phyloP scores from a whole-genome alignment of 1,140 invertebrate species.

The Pentalonia nigronervosa region DNA sequence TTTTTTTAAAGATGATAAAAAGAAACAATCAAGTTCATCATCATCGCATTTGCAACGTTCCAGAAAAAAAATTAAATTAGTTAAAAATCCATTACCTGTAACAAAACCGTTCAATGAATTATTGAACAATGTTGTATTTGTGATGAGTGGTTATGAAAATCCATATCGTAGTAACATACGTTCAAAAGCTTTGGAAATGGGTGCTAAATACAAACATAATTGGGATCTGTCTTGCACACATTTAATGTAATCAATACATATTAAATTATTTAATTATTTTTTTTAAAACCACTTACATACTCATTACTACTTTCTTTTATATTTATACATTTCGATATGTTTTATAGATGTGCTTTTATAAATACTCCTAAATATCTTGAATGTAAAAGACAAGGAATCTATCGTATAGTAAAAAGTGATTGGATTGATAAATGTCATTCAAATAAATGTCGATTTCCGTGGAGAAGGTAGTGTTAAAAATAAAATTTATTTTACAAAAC shows the following conservation, averaged over 20 bases:
- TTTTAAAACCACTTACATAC: background rate
- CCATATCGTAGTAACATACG: conserved; percentile 76
- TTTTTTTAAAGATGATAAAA: background rate
- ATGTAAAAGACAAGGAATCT: conserved; percentile 70
- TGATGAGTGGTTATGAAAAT: conserved; percentile 87
- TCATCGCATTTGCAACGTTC: background rate
- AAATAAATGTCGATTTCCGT: conserved; percentile 73
- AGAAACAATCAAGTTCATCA: background rate
- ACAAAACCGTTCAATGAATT: conserved; percentile 69
- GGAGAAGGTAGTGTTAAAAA: conserved; percentile 68
- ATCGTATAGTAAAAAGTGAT: conserved; percentile 73
- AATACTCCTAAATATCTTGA: conserved; percentile 88
- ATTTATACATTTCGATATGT: conserved; percentile 36
- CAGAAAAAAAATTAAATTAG: conserved; percentile 56
- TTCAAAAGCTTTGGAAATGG: conserved; percentile 76
- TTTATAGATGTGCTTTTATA: conserved; percentile 81
- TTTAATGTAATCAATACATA: conserved; percentile 73
- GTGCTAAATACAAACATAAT: conserved; percentile 79
- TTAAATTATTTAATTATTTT: background rate
- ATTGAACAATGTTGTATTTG: conserved; percentile 76
- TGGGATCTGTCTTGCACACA: conserved; percentile 81
- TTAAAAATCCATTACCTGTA: conserved; percentile 44
- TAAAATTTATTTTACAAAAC: conserved; percentile 9
- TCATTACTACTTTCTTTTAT: background rate
- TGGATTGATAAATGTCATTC: conserved; percentile 79